Percentiles rank a stretch among this genome's conserved stretches.
Conservation (phyloP, 2,113 vertebrate genomes). For the Deroptyus accipitrinus region DNA sequence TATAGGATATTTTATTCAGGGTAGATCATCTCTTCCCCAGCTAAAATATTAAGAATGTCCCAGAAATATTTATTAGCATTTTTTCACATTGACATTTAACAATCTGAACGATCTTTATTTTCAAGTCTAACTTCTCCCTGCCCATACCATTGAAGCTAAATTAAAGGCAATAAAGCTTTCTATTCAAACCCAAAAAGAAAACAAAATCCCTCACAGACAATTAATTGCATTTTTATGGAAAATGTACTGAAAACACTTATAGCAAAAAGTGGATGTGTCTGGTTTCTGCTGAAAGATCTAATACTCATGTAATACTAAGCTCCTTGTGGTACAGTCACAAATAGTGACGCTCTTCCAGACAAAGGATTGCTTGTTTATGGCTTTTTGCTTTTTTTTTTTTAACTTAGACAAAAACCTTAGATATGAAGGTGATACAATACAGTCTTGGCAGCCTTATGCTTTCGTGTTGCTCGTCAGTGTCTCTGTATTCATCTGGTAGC, state of each 20-base stretch:
- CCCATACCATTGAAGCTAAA: neutral
- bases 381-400: neutral
- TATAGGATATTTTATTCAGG: neutral
- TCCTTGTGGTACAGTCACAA: neutral
- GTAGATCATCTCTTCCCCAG: neutral
- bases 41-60: neutral
- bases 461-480: neutral
- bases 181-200: neutral
- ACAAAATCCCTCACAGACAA: neutral
- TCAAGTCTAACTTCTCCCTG: neutral
- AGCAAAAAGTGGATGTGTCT: neutral
- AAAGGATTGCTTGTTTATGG: neutral
- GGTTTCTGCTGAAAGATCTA: neutral
- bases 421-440: conserved; percentile 22
- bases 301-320: neutral
- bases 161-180: neutral
- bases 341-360: neutral
- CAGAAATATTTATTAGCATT: neutral
- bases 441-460: neutral
- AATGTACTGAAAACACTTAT: neutral
- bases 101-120: neutral
- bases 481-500: conserved; percentile 39
- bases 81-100: neutral
- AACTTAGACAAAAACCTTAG: conserved; percentile 35
- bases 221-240: neutral